A percentile compares a stretch with the other conserved stretches of the same genome.
phyloP scores from a whole-genome alignment of 2,888 invertebrate genomes.

The Eubasilissa splendida region DNA sequence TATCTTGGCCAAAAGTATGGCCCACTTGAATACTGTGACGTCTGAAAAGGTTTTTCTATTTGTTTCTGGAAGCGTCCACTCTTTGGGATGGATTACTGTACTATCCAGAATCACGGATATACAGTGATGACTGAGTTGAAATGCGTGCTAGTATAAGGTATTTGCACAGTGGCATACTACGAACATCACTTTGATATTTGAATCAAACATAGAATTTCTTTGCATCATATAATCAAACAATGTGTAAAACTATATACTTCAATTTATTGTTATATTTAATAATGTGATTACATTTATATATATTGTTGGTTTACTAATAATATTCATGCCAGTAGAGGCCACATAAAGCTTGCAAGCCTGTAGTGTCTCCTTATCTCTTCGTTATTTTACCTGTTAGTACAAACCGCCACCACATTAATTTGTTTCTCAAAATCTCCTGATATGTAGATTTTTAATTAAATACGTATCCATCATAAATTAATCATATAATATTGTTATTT shows the following conservation, averaged over 20 bases:
- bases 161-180: not conserved
- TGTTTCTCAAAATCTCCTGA: conserved; percentile 12
- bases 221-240: conserved; percentile 12
- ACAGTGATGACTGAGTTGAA: conserved; percentile 15
- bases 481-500: conserved; percentile 41
- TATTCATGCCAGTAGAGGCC: conserved; percentile 36
- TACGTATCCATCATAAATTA: conserved; percentile 37
- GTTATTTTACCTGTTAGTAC: conserved; percentile 47
- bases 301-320: conserved; percentile 32
- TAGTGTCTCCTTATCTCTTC: conserved; percentile 5
- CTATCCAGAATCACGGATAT: conserved; percentile 16
- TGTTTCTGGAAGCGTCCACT: conserved; percentile 25
- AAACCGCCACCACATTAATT: conserved; percentile 42
- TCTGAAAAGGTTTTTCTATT: conserved; percentile 2
- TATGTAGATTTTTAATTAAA: conserved; percentile 30
- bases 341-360: not conserved
- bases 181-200: conserved; percentile 15
- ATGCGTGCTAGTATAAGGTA: not conserved
- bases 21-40: conserved; percentile 12
- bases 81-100: conserved; percentile 12
- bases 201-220: conserved; percentile 12
- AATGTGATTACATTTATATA: conserved; percentile 46
- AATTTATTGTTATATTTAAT: conserved; percentile 38
- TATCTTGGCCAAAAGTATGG: conserved; percentile 33
- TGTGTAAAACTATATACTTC: conserved; percentile 22